Base-by-base conservation (phyloP, 2,113 vertebrate species). In the Paedocypris sp. region DNA sequence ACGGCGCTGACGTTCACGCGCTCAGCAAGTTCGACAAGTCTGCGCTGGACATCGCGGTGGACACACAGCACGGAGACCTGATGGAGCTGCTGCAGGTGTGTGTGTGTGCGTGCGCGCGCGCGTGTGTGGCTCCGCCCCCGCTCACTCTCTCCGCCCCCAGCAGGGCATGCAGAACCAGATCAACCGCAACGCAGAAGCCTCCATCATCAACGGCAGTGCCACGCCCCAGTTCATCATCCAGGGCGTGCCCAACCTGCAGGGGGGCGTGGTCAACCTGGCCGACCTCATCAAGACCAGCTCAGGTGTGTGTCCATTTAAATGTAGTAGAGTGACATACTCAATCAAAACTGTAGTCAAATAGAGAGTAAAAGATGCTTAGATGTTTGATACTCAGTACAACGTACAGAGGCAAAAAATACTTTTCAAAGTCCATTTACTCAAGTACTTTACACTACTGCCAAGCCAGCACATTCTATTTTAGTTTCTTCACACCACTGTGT, bases 21-120 rank as follows among this genome's bases (percentile, higher is more conserved):
- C 87, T 85, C 73, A 93, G 90, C 82, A 97, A 93, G 71, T 96
- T 96, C 0, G 90, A 91, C 66, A 96, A 95, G 61, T 93, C 90
- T 0, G 83, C 92, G 1, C 89, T 94, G 1, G 93, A 96, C 68
- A 91, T 96, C 3, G 87, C 92, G 0, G 69, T 85, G 5, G 92
- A 96, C 76, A 88, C 90, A 39, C 90, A 91, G 75, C 88, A 92
- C 41, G 80, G 77, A 0, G 89, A 93, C 61, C 88, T 91, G 23
- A 82, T 93, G 73, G 67, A 86, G 12, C 76, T 91, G 41, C 82
- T 97, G 6, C 92, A 95, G 91, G 93, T 94, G 18, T 29, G 62
- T 50, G 9, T 1, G 1, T 4, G 47, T 15, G n/a, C n/a, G n/a
- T n/a, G n/a, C n/a, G n/a, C n/a, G n/a, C n/a, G n/a, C 12, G 9